phyloP scores from a whole-genome alignment of 2,113 vertebrate genomes.

The Bungarus multicinctus region DNA sequence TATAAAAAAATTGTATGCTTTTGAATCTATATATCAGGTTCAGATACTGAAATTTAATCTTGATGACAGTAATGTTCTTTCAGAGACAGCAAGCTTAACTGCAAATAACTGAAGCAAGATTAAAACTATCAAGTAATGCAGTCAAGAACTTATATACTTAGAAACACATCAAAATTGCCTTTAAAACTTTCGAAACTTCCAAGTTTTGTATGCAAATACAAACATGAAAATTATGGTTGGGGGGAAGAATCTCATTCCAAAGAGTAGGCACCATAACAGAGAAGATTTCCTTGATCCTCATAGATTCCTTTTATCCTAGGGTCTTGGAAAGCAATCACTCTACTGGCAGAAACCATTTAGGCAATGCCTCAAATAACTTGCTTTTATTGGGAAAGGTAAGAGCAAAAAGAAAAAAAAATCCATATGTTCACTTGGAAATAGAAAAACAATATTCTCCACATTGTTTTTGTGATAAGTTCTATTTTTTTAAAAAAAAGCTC shows the following conservation, averaged over 20 bases:
- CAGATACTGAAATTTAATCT: not conserved
- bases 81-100: not conserved
- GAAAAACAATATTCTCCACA: not conserved
- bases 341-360: not conserved
- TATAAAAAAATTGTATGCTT: not conserved
- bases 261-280: not conserved
- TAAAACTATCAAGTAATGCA: not conserved
- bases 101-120: not conserved
- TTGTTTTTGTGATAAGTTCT: not conserved
- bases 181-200: not conserved
- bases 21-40: not conserved
- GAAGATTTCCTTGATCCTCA: not conserved
- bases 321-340: not conserved
- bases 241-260: not conserved
- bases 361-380: not conserved
- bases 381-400: not conserved
- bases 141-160: not conserved
- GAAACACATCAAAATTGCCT: not conserved
- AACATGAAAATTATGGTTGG: not conserved
- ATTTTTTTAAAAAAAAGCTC: not conserved
- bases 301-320: not conserved
- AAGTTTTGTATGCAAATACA: not conserved
- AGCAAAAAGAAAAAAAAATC: not conserved
- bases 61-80: not conserved
- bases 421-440: not conserved